Evolutionary conservation across 2,113 vertebrate species (phyloP), one percentile per base, ranked within the genome.

Genomic region (Solenodon paradoxus): DNA sequence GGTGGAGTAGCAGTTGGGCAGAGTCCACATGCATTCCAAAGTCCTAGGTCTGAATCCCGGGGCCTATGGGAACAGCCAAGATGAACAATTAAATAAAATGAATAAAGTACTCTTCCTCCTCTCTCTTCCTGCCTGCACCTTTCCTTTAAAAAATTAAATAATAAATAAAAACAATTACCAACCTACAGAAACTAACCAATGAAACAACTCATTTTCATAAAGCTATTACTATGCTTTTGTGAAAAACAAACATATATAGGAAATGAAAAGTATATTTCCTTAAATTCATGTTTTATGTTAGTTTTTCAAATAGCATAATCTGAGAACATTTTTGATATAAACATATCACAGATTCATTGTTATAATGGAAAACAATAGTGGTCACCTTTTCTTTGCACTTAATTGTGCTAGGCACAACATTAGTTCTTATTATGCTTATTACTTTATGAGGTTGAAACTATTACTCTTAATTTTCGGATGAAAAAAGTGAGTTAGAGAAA

Each of bases 111-210:
- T n/a, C n/a, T n/a, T n/a, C n/a, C n/a, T n/a, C n/a, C n/a, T n/a
- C n/a, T n/a, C n/a, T n/a, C n/a, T n/a, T n/a, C n/a, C n/a, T n/a
- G n/a, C n/a, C n/a, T n/a, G n/a, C n/a, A n/a, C n/a, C n/a, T n/a
- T n/a, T n/a, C n/a, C n/a, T n/a, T n/a, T n/a, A n/a, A n/a, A n/a
- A n/a, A n/a, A n/a, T n/a, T n/a, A n/a, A n/a, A n/a, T n/a, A n/a
- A n/a, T n/a, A n/a, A n/a, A n/a, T 92, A 66, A 57, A 90, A 94
- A 82, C 15, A 84, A 30, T 72, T 77, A n/a, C n/a, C 57, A 92
- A 38, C 8, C 85, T 78, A 45, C 9, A 55, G 49, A 47, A 59
- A 17, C 16, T 68, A 63, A 72, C 4, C 66, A 66, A 17, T 64
- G 8, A 7, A 47, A 28, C 32, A 61, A 64, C 35, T 75, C 10